Evolutionary conservation across 2,888 invertebrate species (phyloP).

Genomic region (Panzeria rudis): DNA sequence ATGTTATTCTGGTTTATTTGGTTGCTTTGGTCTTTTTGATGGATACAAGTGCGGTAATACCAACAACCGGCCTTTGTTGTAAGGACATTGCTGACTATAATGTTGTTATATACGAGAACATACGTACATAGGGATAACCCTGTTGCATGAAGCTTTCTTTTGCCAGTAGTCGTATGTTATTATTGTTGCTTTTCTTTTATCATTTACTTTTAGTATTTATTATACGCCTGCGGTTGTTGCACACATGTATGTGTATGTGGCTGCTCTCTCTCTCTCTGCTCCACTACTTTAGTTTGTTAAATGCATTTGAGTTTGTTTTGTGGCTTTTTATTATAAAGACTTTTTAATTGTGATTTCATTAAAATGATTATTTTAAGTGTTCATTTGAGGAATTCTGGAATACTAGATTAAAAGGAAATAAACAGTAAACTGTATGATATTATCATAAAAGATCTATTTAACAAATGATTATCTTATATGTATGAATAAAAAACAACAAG

Average conservation of each 20-base stretch:
- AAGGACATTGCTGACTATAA: constrained; percentile 20
- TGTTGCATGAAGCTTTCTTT: constrained; percentile 49
- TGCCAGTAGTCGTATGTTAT: constrained; percentile 39
- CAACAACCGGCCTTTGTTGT: constrained; percentile 46
- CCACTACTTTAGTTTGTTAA: constrained; percentile 2
- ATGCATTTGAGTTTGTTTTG: constrained; percentile 26
- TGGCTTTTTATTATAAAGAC: constrained; percentile 37
- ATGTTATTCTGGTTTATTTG: constrained; percentile 35
- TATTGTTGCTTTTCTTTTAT: constrained; percentile 36
- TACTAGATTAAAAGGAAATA: constrained; percentile 21
- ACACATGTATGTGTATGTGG: constrained; percentile 13
- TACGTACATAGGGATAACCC: constrained; percentile 40
- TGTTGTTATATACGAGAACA: background rate
- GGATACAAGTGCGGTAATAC: constrained; percentile 53
- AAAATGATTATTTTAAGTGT: constrained; percentile 59
- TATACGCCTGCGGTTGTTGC: constrained; percentile 55
- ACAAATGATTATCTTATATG: background rate
- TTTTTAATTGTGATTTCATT: constrained; percentile 67
- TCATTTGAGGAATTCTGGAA: constrained; percentile 41
- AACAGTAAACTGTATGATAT: constrained; percentile 27
- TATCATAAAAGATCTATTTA: background rate
- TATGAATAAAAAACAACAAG: background rate
- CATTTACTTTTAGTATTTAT: constrained; percentile 56
- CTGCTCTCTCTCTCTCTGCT: too few species aligned
- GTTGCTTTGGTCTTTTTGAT: constrained; percentile 56